These are phyloP conservation scores for Plecturocebus donacophilus DNA, from an alignment of 2,113 vertebrate species.

Conservation along the genomic window DNA sequence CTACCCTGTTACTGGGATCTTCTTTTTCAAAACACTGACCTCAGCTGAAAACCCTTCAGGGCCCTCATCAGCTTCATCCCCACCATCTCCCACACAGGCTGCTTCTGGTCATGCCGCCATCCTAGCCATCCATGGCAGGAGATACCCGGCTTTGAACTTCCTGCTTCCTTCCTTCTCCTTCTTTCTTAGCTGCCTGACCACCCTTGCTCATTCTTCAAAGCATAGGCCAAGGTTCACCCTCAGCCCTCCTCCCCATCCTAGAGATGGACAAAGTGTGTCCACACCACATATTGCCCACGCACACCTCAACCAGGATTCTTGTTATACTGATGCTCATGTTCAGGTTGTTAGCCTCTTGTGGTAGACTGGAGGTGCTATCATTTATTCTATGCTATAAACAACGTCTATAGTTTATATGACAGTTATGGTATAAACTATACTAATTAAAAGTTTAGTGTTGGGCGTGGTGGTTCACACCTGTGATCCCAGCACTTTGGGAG, in stretches of 20 bases:
- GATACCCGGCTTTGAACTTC: neutral
- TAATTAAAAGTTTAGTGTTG: neutral
- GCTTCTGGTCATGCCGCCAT: neutral
- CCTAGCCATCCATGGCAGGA: neutral
- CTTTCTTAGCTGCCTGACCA: too few relatives aligned
- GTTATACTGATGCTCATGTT: neutral
- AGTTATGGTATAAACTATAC: neutral
- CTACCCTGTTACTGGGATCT: neutral
- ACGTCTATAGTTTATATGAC: neutral
- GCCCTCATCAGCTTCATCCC: neutral
- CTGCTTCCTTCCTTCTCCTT: neutral
- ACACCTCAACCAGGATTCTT: neutral
- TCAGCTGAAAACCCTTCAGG: neutral
- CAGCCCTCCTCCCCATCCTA: neutral
- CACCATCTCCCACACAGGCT: accelerated
- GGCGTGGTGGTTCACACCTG: too few relatives aligned
- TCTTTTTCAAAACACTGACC: neutral
- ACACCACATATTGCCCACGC: accelerated
- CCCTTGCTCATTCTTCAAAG: neutral
- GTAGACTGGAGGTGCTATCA: neutral
- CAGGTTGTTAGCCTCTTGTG: neutral
- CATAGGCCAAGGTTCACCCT: neutral
- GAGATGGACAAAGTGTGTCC: neutral
- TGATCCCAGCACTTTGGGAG: too few relatives aligned
- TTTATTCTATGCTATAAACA: neutral